phyloP scores from a whole-genome alignment of 2,797 vertebrate species.

The Labroides dimidiatus region DNA sequence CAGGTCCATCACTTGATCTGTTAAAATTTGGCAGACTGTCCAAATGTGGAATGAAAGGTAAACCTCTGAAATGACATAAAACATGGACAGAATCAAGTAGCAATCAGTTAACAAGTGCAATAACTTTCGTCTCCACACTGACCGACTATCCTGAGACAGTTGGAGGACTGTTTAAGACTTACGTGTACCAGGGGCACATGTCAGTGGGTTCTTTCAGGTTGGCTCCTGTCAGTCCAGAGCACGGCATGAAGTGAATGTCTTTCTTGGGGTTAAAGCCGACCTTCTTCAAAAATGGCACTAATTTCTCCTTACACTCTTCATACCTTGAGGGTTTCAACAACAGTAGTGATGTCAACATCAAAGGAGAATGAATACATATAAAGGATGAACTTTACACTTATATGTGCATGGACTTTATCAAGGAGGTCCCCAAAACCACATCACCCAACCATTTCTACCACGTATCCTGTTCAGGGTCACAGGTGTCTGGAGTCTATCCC shows the following conservation, averaged over 20 bases:
- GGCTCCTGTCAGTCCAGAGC: conserved; percentile 95
- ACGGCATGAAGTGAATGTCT: conserved; percentile 99
- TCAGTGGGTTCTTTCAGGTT: conserved; percentile 96
- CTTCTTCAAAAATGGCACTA: conserved; percentile 99
- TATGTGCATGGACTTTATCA: too few species aligned
- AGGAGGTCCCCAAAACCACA: too few species aligned
- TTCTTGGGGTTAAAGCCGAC: conserved; percentile 99
- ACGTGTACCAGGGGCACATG: conserved; percentile 96
- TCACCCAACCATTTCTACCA: too few species aligned
- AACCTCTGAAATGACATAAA: conserved; percentile 84
- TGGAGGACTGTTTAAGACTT: conserved; percentile 62
- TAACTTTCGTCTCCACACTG: too few species aligned
- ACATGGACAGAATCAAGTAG: background rate
- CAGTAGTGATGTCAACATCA: background rate
- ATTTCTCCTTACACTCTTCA: conserved; percentile 98
- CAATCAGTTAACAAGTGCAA: background rate
- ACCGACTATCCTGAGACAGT: fast-evolving
- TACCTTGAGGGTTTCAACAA: conserved; percentile 78
- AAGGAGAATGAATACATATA: background rate
- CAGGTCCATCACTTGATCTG: conserved; percentile 94
- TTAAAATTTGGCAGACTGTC: conserved; percentile 97
- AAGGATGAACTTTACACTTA: too few species aligned
- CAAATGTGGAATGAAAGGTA: conserved; percentile 98
- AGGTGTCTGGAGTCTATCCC: too few species aligned
- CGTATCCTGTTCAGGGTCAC: too few species aligned